These are phyloP conservation scores for Papilio elwesi DNA, from an alignment of 2,888 invertebrate species.

Conservation along the genomic window DNA sequence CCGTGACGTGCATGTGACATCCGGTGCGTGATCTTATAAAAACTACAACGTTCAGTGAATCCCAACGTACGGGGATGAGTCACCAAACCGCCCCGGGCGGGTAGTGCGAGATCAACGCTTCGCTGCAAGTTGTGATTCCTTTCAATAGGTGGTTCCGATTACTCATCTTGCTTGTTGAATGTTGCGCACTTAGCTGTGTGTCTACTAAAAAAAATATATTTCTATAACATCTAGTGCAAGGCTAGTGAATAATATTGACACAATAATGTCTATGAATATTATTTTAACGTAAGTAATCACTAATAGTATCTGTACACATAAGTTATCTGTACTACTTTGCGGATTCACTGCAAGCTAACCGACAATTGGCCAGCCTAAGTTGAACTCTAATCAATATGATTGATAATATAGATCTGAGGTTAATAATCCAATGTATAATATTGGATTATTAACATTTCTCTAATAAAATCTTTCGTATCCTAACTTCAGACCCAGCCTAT, in stretches of 20 bases:
- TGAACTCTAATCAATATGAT: no score
- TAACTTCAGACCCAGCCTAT: no score
- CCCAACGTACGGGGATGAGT: constrained; percentile 51
- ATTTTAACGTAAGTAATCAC: neutral
- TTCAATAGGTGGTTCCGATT: constrained; percentile 12
- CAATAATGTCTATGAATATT: constrained; percentile 5
- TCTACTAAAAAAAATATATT: no score
- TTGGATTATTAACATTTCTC: no score
- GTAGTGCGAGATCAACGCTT: constrained; percentile 5
- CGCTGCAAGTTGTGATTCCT: neutral
- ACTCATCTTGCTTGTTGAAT: constrained; percentile 18
- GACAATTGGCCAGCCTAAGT: no score
- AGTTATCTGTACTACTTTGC: neutral
- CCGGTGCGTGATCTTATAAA: constrained; percentile 40
- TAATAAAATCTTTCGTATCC: no score
- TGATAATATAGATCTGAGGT: no score
- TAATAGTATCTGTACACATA: neutral
- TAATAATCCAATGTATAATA: no score
- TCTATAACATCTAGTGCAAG: constrained; percentile 2
- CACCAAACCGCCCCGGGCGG: constrained; percentile 41
- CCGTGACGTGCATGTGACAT: constrained; percentile 35
- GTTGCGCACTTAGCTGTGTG: neutral
- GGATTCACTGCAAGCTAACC: neutral
- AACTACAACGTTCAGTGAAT: constrained; percentile 43
- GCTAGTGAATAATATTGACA: constrained; percentile 17